A percentile compares a stretch with the other conserved stretches of the same genome.
Conservation (phyloP, 2,113 vertebrate species). For the Siphamia tubifer region DNA sequence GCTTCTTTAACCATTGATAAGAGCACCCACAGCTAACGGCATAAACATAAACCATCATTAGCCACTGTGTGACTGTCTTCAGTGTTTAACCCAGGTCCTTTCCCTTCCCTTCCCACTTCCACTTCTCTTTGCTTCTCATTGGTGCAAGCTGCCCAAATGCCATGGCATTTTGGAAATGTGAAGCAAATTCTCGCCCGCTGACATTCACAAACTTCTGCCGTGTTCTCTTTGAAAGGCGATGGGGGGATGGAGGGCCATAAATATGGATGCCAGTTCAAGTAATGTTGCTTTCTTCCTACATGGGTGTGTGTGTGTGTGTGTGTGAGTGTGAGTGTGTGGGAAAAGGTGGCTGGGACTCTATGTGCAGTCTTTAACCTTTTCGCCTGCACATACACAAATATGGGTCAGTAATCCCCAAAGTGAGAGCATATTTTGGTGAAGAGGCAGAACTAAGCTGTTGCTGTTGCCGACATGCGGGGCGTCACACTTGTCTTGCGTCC, state of each 20-base stretch:
- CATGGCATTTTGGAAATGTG: constrained; percentile 86
- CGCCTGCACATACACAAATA: constrained; percentile 73
- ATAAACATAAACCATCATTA: constrained; percentile 68
- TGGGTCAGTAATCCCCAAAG: constrained; percentile 82
- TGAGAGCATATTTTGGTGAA: constrained; percentile 66
- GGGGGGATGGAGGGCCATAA: constrained; percentile 61
- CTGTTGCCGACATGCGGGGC: constrained; percentile 56
- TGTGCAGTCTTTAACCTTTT: constrained; percentile 82
- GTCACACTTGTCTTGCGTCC: constrained; percentile 61
- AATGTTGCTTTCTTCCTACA: constrained; percentile 56
- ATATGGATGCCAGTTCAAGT: constrained; percentile 77
- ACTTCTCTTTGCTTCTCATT: constrained; percentile 61
- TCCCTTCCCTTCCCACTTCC: constrained; percentile 56
- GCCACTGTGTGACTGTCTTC: constrained; percentile 30
- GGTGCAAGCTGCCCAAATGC: constrained; percentile 82
- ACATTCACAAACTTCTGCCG: constrained; percentile 83
- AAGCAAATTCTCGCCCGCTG: constrained; percentile 79
- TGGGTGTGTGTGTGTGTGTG: constrained; percentile 17
- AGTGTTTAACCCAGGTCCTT: constrained; percentile 59
- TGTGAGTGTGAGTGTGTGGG: background rate
- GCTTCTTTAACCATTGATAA: constrained; percentile 48
- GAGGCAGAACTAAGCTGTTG: constrained; percentile 75
- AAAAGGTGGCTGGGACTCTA: constrained; percentile 25
- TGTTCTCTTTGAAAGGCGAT: constrained; percentile 66
- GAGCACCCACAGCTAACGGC: constrained; percentile 37